Evolutionary conservation across 2,113 vertebrate species (phyloP).

Genomic region (Globicephala melas): DNA sequence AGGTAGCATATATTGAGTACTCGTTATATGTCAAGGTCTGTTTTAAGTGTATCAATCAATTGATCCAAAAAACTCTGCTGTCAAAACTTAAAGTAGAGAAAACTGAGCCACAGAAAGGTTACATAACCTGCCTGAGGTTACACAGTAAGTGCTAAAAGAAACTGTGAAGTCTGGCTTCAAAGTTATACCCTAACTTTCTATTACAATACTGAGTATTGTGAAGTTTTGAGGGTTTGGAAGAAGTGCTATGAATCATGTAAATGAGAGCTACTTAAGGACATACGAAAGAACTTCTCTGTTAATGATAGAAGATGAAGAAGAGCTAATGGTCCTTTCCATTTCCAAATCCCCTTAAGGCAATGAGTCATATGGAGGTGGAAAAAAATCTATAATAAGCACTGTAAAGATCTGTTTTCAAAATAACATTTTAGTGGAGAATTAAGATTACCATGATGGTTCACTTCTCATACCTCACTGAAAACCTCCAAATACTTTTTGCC

Average conservation of each 20-base stretch:
- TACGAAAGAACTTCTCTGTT: not conserved
- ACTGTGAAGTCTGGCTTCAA: not conserved
- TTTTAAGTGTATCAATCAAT: not conserved
- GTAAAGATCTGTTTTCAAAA: slow-evolving; percentile 21
- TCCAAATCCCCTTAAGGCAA: not conserved
- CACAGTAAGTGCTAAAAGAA: not conserved
- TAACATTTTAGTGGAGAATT: slow-evolving; percentile 1
- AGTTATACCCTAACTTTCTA: not conserved
- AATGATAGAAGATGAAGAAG: not conserved
- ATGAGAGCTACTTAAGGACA: not conserved
- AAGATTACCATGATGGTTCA: not conserved
- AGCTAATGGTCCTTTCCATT: slow-evolving; percentile 13
- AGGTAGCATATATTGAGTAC: not conserved
- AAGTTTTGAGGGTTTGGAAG: not conserved
- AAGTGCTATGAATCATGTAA: not conserved
- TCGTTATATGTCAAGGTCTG: not conserved
- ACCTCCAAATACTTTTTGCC: not conserved
- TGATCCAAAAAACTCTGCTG: not conserved
- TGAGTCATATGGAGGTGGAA: slow-evolving; percentile 11
- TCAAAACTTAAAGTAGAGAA: not conserved
- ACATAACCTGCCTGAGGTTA: not conserved
- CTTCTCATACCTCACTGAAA: not conserved
- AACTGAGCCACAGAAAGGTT: not conserved
- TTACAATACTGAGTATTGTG: not conserved
- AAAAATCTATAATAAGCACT: not conserved